Percentiles rank a stretch among this genome's conserved stretches.
These are phyloP conservation scores for Subacronicta megacephala DNA, from an alignment of 2,888 invertebrate species.

Conservation along the genomic window DNA sequence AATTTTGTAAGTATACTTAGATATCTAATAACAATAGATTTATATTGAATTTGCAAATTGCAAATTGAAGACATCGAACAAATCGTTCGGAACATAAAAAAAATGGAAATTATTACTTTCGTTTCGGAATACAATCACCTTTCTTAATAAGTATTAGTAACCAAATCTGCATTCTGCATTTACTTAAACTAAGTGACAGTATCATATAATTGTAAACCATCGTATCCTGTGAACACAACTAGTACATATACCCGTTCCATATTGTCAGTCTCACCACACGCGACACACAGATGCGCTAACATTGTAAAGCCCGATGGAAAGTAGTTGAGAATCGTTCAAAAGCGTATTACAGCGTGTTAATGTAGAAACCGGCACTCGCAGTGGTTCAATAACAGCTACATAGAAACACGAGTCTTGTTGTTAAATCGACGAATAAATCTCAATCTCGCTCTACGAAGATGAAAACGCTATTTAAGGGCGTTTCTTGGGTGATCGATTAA, in stretches of 20 bases:
- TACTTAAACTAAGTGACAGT: no score
- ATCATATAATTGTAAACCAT: no score
- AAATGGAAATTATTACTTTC: no score
- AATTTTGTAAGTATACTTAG: no score
- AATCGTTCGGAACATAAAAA: no score
- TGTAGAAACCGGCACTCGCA: constrained; percentile 26
- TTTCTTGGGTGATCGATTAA: constrained; percentile 29
- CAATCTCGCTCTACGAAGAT: constrained; percentile 18
- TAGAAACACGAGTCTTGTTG: constrained; percentile 21
- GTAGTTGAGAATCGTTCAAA: constrained; percentile 23
- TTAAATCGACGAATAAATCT: constrained; percentile 36
- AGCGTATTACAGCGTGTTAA: constrained; percentile 36
- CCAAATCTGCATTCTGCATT: no score
- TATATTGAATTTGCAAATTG: no score
- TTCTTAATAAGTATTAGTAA: no score
- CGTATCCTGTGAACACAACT: neutral
- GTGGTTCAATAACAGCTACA: constrained; percentile 21
- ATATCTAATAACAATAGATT: no score
- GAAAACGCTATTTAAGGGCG: constrained; percentile 22
- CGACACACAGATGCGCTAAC: constrained; percentile 18
- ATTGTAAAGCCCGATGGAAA: constrained; percentile 27
- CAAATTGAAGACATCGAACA: no score
- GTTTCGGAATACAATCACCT: no score
- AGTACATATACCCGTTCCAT: neutral
- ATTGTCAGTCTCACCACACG: neutral